Evolutionary conservation across 2,113 vertebrate species (phyloP).

Genomic region (Crypturellus undulatus): DNA sequence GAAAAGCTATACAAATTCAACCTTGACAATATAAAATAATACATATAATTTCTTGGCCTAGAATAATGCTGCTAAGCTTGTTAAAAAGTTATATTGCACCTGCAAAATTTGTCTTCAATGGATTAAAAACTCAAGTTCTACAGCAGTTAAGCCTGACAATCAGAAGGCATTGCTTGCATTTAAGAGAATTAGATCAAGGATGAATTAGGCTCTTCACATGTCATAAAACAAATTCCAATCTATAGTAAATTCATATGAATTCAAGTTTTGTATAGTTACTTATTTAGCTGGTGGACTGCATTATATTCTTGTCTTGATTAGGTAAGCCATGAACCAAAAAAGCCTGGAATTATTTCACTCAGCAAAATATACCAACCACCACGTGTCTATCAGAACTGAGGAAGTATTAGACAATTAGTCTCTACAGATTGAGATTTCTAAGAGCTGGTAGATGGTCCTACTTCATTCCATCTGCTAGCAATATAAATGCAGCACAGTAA

Average conservation of each 20-base stretch:
- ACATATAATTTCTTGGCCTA: neutral
- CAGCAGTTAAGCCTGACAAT: neutral
- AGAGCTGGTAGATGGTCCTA: too few relatives aligned
- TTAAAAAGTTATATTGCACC: fast-evolving
- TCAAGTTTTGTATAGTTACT: neutral
- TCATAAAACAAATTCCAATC: neutral
- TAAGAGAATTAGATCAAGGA: neutral
- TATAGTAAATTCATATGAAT: neutral
- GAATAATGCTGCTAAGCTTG: neutral
- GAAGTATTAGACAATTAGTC: neutral
- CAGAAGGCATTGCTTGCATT: neutral
- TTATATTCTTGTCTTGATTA: neutral
- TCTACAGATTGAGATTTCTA: neutral
- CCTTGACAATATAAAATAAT: neutral
- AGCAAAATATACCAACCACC: too few relatives aligned
- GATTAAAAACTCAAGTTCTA: neutral
- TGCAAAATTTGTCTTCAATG: neutral
- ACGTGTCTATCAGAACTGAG: neutral
- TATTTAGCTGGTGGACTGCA: neutral
- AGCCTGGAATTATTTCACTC: neutral
- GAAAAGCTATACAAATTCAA: neutral
- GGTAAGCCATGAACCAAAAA: neutral
- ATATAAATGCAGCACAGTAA: neutral
- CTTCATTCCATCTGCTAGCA: neutral
- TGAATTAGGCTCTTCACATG: neutral